Base-by-base conservation (phyloP, 2,888 invertebrate species). In the Lapara coniferarum region DNA sequence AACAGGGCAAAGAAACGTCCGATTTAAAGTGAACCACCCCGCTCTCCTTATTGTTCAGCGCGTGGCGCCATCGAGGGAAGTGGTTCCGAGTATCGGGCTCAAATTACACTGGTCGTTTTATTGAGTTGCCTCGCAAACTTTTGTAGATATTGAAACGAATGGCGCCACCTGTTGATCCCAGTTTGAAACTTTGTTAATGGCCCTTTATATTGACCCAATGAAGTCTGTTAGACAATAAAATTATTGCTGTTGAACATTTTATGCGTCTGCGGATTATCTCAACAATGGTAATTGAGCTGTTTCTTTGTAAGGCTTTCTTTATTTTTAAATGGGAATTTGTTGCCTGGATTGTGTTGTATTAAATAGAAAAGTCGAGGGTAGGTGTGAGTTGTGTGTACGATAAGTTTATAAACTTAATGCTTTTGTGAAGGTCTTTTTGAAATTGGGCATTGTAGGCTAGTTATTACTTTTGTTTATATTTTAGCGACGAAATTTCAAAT, bases 141-240 rank as follows among this genome's bases (percentile, higher is more conserved):
- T 92, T 89, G 91, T 87, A 89, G 91, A 90, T 92, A 93, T 92
- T 93, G 92, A 93, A 93, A 92, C 89, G 91, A 92, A 92, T 91
- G 86, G 88, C 85, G 85, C 88, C 91, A 93, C 93, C 92, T 93
- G 93, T 93, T 92, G 92, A 87, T 78, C 82, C 78, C 83, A 79
- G 83, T 84, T 86, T 83, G 88, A 86, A 89, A 91, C 87, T 91
- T 90, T 81, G 89, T 87, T 92, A 93, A 92, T 91, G 86, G 89
- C 80, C 80, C 82, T 84, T 83, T 72, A 67, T 69, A 13, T 66
- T 49, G 51, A 44, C 51, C 73, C 80, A 83, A 86, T 85, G 82
- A 83, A 72, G 19, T 66, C 30, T 25, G 63, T 63, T 63, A 58
- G 63, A 63, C 51, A 63, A 19, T 63, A 63, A 69, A 59, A 68